Evolutionary conservation across 2,888 invertebrate species (phyloP).

Genomic region (Diaprepes abbreviatus): DNA sequence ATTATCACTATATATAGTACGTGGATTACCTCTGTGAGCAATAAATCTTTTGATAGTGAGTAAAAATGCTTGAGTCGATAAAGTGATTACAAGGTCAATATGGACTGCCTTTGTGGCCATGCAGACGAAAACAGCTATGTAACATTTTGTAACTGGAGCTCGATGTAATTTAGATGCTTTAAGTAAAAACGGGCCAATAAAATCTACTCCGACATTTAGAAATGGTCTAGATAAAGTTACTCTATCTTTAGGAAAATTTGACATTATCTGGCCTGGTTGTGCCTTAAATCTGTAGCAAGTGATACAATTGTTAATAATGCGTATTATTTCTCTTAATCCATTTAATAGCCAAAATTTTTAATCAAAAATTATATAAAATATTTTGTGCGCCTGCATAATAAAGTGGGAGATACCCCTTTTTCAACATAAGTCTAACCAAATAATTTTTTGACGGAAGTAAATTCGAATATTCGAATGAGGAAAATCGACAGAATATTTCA

Average conservation of each 20-base stretch:
- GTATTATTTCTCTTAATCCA: conserved; percentile 38
- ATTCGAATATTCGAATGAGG: conserved; percentile 10
- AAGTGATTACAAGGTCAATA: conserved; percentile 36
- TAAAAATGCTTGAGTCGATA: conserved; percentile 40
- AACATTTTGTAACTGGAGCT: no score
- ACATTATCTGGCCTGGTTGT: conserved; percentile 35
- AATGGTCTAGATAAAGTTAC: conserved; percentile 38
- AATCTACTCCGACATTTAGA: conserved; percentile 44
- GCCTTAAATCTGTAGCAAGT: conserved; percentile 46
- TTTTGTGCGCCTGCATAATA: conserved; percentile 36
- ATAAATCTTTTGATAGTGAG: conserved; percentile 38
- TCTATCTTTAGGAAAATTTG: conserved; percentile 41
- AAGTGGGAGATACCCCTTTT: background rate
- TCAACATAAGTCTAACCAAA: no score
- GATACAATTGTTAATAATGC: conserved; percentile 40
- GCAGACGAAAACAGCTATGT: conserved; percentile 35
- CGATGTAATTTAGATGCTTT: conserved; percentile 5
- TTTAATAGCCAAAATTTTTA: conserved; percentile 47
- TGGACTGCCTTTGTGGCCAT: conserved; percentile 44
- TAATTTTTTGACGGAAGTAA: background rate
- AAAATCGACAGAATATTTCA: background rate
- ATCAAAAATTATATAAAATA: conserved; percentile 43
- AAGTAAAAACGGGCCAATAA: conserved; percentile 46
- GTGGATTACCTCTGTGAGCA: conserved; percentile 20
- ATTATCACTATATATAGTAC: conserved; percentile 34